Conservation (phyloP, 2,113 vertebrate genomes). For the Solea senegalensis region DNA sequence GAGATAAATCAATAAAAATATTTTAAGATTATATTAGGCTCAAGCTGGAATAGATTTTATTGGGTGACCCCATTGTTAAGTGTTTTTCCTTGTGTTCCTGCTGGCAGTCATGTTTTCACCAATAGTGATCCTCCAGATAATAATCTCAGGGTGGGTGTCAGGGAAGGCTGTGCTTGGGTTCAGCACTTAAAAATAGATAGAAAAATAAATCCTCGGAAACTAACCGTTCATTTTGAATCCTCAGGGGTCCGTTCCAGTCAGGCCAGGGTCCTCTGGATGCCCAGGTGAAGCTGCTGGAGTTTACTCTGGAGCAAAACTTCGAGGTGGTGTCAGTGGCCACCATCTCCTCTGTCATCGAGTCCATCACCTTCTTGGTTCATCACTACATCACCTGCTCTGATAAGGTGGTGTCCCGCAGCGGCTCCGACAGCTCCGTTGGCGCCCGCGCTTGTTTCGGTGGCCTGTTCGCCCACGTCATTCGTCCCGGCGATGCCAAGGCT, state of each 20-base stretch:
- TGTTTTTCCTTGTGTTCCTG: no score
- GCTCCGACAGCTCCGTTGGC: conserved; percentile 95
- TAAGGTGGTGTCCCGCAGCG: conserved; percentile 95
- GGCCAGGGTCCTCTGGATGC: conserved; percentile 96
- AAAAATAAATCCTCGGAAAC: neutral
- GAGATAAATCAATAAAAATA: no score
- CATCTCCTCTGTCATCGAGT: conserved; percentile 96
- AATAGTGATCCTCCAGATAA: no score
- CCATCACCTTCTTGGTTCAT: conserved; percentile 96
- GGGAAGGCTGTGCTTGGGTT: no score
- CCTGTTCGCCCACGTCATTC: conserved; percentile 97
- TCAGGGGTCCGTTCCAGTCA: conserved; percentile 94
- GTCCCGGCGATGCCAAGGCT: conserved; percentile 98
- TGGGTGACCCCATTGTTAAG: no score
- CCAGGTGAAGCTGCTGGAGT: conserved; percentile 97
- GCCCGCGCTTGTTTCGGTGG: conserved; percentile 97
- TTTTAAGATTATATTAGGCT: no score
- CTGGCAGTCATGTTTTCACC: no score
- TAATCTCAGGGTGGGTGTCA: no score
- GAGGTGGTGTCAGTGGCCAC: conserved; percentile 96
- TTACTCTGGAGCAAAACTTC: conserved; percentile 97
- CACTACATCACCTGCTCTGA: conserved; percentile 98
- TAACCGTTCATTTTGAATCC: neutral
- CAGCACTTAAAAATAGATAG: no score
- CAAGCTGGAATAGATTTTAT: no score